Conservation (phyloP, 2,888 invertebrate genomes). For the Apotomis capreana region DNA sequence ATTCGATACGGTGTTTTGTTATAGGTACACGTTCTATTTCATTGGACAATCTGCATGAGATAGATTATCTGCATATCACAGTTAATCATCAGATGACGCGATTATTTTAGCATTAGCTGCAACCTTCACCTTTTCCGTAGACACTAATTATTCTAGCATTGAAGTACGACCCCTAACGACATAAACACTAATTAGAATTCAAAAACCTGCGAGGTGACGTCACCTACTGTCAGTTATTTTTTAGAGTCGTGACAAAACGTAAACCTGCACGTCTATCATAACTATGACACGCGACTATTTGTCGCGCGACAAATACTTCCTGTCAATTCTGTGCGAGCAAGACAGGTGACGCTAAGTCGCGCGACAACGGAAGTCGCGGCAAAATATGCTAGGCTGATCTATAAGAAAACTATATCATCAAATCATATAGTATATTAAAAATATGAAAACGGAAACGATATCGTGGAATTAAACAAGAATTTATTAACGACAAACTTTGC, state of each 20-base stretch:
- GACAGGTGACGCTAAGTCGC: too few relatives aligned
- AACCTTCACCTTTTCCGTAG: conserved; percentile 34
- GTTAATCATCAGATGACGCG: conserved; percentile 9
- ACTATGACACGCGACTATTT: too few relatives aligned
- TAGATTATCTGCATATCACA: conserved; percentile 2
- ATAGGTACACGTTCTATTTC: neutral
- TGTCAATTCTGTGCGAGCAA: too few relatives aligned
- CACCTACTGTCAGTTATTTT: neutral
- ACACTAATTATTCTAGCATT: conserved; percentile 27
- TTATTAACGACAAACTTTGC: too few relatives aligned
- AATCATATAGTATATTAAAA: too few relatives aligned
- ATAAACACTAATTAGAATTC: conserved; percentile 27
- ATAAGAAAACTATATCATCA: too few relatives aligned
- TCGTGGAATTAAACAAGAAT: too few relatives aligned
- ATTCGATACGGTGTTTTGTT: neutral
- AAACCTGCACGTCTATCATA: too few relatives aligned
- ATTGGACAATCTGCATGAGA: neutral
- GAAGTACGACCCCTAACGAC: conserved; percentile 16
- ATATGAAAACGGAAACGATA: too few relatives aligned
- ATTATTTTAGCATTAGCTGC: conserved; percentile 9
- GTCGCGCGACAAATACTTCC: too few relatives aligned
- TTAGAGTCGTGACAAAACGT: neutral
- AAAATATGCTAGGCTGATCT: too few relatives aligned
- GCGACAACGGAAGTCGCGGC: too few relatives aligned
- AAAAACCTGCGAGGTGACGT: conserved; percentile 7